phyloP scores from a whole-genome alignment of 1,140 invertebrate genomes.

The Heliconius congener region DNA sequence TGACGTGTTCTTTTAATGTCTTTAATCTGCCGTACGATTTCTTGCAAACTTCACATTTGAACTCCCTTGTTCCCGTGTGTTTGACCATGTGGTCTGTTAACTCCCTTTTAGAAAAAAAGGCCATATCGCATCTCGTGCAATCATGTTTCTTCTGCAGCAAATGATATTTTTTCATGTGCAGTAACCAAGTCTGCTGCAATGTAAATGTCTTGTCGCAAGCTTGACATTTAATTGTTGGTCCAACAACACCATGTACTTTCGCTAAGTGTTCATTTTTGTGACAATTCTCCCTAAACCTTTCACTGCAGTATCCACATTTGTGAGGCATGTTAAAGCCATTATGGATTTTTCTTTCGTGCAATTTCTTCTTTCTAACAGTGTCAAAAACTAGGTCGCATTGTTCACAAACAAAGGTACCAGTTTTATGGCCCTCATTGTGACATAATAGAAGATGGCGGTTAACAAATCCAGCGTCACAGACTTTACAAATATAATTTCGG shows the following conservation, averaged over 20 bases:
- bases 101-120: constrained; percentile 48
- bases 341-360: constrained; percentile 53
- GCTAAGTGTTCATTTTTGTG: constrained; percentile 56
- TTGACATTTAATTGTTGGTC: constrained; percentile 51
- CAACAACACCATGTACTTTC: constrained; percentile 48
- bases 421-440: constrained; percentile 54
- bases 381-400: constrained; percentile 53
- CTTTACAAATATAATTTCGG: constrained; percentile 56
- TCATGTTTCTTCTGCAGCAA: constrained; percentile 59
- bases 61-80: constrained; percentile 86
- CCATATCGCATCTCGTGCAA: constrained; percentile 48
- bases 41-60: constrained; percentile 84
- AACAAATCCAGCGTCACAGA: constrained; percentile 57
- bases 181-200: constrained; percentile 45
- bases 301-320: constrained; percentile 58
- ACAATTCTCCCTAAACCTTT: constrained; percentile 52
- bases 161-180: constrained; percentile 60
- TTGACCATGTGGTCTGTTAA: constrained; percentile 68
- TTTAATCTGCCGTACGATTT: constrained; percentile 82
- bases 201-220: constrained; percentile 58
- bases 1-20: constrained; percentile 81
- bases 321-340: constrained; percentile 43
- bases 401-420: constrained; percentile 48
- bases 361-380: constrained; percentile 47
- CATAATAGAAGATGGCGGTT: constrained; percentile 42